Percentiles rank a stretch among this genome's conserved stretches.
These are phyloP conservation scores for Branchinecta sandiegonensis DNA, from an alignment of 2,888 invertebrate genomes.

Conservation along the genomic window DNA sequence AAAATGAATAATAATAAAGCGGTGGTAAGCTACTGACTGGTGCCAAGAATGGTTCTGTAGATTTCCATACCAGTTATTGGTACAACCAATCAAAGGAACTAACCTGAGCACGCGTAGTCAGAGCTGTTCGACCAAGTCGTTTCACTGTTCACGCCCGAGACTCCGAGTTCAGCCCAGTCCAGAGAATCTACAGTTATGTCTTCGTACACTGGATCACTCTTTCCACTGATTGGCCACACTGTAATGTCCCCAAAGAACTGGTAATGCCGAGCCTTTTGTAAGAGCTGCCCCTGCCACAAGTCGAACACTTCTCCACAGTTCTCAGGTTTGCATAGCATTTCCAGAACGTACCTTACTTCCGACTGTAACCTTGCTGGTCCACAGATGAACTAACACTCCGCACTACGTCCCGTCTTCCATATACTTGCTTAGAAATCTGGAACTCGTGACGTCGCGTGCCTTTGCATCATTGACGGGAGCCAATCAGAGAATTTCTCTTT, in stretches of 20 bases:
- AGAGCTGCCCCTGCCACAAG: not conserved
- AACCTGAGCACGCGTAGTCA: too few relatives aligned
- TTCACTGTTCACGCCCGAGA: not conserved
- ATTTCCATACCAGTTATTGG: too few relatives aligned
- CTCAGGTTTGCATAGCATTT: slow-evolving; percentile 12
- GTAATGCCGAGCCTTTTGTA: not conserved
- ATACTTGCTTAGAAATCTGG: not conserved
- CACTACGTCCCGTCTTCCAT: not conserved
- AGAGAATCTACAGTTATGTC: not conserved
- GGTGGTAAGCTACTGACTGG: too few relatives aligned
- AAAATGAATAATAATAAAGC: too few relatives aligned
- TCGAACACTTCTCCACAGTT: not conserved
- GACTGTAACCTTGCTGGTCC: not conserved
- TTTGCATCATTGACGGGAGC: too few relatives aligned
- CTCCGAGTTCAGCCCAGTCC: not conserved
- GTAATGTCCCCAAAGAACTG: slow-evolving; percentile 6
- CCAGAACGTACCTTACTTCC: not conserved
- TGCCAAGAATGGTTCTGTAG: too few relatives aligned
- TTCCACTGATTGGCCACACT: not conserved
- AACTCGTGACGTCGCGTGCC: not conserved
- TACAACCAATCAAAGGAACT: too few relatives aligned
- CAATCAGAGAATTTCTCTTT: too few relatives aligned
- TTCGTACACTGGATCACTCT: not conserved
- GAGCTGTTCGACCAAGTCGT: too few relatives aligned
- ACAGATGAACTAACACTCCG: slow-evolving; percentile 10